Evolutionary conservation across 1,140 invertebrate genomes (phyloP).

Genomic region (Heliconius nattereri): DNA sequence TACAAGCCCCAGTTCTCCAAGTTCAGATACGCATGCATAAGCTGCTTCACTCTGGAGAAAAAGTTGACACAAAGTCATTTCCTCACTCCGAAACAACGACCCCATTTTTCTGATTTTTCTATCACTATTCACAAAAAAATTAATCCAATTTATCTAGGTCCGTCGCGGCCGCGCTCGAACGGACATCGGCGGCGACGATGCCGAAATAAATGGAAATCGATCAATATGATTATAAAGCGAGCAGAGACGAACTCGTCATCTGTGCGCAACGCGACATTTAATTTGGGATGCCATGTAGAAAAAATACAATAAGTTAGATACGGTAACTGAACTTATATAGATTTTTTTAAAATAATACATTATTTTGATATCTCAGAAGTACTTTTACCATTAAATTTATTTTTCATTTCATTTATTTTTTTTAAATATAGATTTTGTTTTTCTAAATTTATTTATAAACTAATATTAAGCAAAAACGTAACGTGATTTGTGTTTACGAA

Average conservation of each 20-base stretch:
- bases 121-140: constrained; percentile 60
- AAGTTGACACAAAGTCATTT: constrained; percentile 96
- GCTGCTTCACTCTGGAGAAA: constrained; percentile 96
- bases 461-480: background rate
- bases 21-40: constrained; percentile 95
- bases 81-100: constrained; percentile 93
- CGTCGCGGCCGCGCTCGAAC: constrained; percentile 70
- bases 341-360: no score
- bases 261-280: constrained; percentile 57
- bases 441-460: background rate
- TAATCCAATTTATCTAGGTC: constrained; percentile 49
- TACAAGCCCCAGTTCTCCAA: constrained; percentile 95
- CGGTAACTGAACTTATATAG: no score
- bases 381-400: no score
- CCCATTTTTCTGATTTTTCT: constrained; percentile 83
- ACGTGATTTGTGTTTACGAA: no score
- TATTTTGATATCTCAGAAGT: no score
- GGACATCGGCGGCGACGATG: constrained; percentile 72
- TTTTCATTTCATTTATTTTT: no score
- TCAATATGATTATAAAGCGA: constrained; percentile 55
- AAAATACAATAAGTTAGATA: background rate
- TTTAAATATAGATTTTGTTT: background rate
- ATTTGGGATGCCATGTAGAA: constrained; percentile 41
- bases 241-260: constrained; percentile 51
- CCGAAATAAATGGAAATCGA: constrained; percentile 67